These are phyloP conservation scores for Agonopterix alstromeriana DNA, from an alignment of 2,888 invertebrate genomes.

Conservation along the genomic window DNA sequence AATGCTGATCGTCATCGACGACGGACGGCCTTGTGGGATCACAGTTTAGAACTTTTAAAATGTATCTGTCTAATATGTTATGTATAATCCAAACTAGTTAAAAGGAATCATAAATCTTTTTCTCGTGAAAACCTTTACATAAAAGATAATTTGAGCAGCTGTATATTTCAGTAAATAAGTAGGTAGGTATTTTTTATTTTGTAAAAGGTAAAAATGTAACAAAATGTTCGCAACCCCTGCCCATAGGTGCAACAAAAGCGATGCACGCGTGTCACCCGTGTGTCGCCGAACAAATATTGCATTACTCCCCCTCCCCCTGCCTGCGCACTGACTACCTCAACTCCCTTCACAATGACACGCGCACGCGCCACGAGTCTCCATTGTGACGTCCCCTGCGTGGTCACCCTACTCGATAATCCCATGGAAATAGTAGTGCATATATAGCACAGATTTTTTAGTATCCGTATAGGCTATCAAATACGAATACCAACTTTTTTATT, in stretches of 20 bases:
- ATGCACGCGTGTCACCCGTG: conserved; percentile 66
- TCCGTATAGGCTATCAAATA: no score
- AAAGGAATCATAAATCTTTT: no score
- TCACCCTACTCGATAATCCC: conserved; percentile 56
- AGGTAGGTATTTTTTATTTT: no score
- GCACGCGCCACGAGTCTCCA: conserved; percentile 27
- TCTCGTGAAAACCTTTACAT: no score
- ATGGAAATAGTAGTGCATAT: conserved; percentile 44
- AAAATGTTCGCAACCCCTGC: conserved; percentile 43
- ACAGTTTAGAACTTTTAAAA: no score
- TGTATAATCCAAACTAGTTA: no score
- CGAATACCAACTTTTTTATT: no score
- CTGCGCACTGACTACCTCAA: conserved; percentile 5
- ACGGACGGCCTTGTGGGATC: no score
- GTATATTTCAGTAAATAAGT: no score
- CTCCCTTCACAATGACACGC: conserved; percentile 42
- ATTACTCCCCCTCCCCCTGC: conserved; percentile 35
- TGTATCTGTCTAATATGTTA: no score
- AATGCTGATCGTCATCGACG: no score
- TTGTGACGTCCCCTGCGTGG: conserved; percentile 47
- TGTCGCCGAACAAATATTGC: conserved; percentile 72
- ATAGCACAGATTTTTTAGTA: conserved; percentile 42
- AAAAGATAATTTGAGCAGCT: no score
- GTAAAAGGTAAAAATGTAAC: not conserved
- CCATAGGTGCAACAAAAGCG: conserved; percentile 52